Conservation (phyloP, 1,140 invertebrate species). For the Parasteatoda tepidariorum region DNA sequence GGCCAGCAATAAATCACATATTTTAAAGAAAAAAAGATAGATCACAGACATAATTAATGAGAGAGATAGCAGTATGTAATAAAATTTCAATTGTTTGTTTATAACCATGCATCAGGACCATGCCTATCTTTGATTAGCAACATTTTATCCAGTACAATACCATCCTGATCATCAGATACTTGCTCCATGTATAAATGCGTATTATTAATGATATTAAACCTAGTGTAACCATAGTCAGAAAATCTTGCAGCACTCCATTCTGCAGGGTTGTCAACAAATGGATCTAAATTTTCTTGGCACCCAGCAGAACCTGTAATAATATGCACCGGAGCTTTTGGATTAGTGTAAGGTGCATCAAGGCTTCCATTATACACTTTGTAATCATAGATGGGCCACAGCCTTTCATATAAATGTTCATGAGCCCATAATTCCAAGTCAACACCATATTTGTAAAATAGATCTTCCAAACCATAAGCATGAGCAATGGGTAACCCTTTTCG, state of each 20-base stretch:
- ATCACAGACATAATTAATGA: too few relatives aligned
- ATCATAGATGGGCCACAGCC: slow-evolving; percentile 93
- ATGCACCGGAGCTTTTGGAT: slow-evolving; percentile 91
- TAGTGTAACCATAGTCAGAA: slow-evolving; percentile 92
- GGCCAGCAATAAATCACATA: too few relatives aligned
- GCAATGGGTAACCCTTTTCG: slow-evolving; percentile 34
- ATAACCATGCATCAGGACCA: slow-evolving; percentile 52
- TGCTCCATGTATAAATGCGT: slow-evolving; percentile 93
- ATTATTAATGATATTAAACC: slow-evolving; percentile 81
- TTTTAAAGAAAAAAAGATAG: too few relatives aligned
- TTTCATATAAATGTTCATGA: slow-evolving; percentile 95
- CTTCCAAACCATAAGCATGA: slow-evolving; percentile 75
- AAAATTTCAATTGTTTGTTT: too few relatives aligned
- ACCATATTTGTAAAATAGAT: slow-evolving; percentile 85
- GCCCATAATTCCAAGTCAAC: slow-evolving; percentile 95
- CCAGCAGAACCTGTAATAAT: slow-evolving; percentile 91
- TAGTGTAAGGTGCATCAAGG: slow-evolving; percentile 79
- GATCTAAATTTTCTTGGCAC: slow-evolving; percentile 73
- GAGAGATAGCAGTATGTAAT: too few relatives aligned
- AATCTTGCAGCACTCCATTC: slow-evolving; percentile 87
- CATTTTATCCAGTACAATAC: slow-evolving; percentile 79
- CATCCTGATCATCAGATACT: slow-evolving; percentile 79
- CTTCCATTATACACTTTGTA: slow-evolving; percentile 83
- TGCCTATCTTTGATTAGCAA: slow-evolving; percentile 79
- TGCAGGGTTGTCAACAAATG: slow-evolving; percentile 71